Evolutionary conservation across 2,113 vertebrate genomes (phyloP), one percentile per base, ranked within the genome.

Genomic region (cat (Felis catus)): DNA sequence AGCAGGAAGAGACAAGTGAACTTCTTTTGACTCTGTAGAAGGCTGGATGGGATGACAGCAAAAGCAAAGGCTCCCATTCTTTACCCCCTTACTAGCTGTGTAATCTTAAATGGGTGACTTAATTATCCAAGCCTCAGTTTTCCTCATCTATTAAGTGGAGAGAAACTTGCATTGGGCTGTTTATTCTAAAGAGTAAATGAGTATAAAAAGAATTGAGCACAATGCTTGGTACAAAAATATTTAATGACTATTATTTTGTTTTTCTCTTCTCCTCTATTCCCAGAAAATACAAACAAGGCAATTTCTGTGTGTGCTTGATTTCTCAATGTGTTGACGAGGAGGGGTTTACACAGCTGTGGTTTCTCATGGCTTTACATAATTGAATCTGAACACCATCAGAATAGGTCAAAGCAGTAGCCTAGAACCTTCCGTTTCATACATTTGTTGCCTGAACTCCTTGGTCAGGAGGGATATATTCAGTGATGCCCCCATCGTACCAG

Each of bases 101-200:
- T 41, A n/a, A 31, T 84, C 65, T 95, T 85, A 85, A 81, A 23
- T 25, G 15, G 25, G 25, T 90, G 61, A 90, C 29, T 61, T 29
- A 81, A 48, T 78, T 96, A 61, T 85, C 51, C 16, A 76, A 81
- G 7, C 16, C 21, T 94, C 21, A 27, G 63, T 91, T 91, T 95
- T 78, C 33, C 36, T 41, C 63, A 71, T 29, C 16, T 88, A 25
- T 78, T 31, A 66, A 93, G 58, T 85, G n/a, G 79, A 95, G 19
- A 91, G 80, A 74, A 81, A 84, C n/a, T 79, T 88, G 23, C 14
- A 41, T 10, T 91, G 68, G 25, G 10, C 33, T 90, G n/a, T 90
- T 68, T 92, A 91, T 36, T 93, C 83, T 91, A 66, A 82, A 73
- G 27, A 81, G 53, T 84, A 66, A 91, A 71, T 27, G 53, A 91